Evolutionary conservation across 2,113 vertebrate species (phyloP), one percentile per base, ranked within the genome.

Genomic region (Reinhardtius hippoglossoides): DNA sequence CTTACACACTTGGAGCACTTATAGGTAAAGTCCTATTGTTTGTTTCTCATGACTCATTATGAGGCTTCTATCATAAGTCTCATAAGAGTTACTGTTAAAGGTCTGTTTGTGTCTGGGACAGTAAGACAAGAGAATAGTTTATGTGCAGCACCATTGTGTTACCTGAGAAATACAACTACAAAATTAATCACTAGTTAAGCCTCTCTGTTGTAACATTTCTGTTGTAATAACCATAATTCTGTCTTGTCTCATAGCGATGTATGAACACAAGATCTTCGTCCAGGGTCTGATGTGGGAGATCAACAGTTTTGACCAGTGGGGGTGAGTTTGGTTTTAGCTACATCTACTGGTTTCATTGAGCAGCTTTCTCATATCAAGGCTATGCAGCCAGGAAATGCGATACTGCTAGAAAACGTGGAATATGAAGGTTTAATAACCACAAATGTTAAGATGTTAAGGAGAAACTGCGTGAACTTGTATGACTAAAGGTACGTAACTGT

Each of bases 241-340:
- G n/a, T 76, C 8, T 44, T 10, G 76, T 75, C 71, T 91, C 58
- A 7, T 85, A 99, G 98, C 97, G 2, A 95, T 99, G 97, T 99
- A 99, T 37, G 98, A 99, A 74, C 98, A 99, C 92, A 99, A 99
- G 94, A 99, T 99, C 94, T 99, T 99, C 86, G 92, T 98, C 73
- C 98, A 99, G 94, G 98, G 98, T 44, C 18, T 97, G 58, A 94
- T 99, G 77, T 99, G 98, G 98, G 97, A 99, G 80, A 97, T 99
- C 87, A 99, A 99, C 95, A 99, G 97, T 85, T 99, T 97, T 37
- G 98, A 99, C 90, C 98, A 99, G 90, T 99, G 98, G 98, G 98
- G 98, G 98, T 99, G 87, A 97, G 97, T 96, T 5, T 3, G 8
- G 44, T 44, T 42, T 48, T 48, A 54, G 24, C 21, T 3, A 56